Conservation (phyloP, 2,888 invertebrate species). For the Plemyria rubiginata region DNA sequence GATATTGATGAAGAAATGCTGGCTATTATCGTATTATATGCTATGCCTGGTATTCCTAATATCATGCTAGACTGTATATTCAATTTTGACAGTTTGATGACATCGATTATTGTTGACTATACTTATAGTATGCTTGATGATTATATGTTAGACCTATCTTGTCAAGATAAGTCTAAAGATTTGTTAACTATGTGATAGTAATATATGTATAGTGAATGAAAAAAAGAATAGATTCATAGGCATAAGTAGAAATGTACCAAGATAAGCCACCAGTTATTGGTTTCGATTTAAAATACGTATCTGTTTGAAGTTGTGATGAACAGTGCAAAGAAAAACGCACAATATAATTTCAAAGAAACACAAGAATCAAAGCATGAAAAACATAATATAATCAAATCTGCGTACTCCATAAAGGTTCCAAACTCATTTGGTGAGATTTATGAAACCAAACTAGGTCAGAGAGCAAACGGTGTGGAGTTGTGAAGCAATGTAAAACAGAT, state of each 20-base stretch:
- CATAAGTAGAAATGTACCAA: no score
- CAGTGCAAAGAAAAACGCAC: constrained; percentile 3
- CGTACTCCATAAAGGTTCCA: constrained; percentile 30
- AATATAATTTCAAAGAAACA: constrained; percentile 10
- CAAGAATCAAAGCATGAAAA: constrained; percentile 6
- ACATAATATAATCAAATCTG: constrained; percentile 27
- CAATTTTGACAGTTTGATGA: neutral
- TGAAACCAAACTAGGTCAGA: constrained; percentile 34
- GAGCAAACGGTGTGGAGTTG: constrained; percentile 25
- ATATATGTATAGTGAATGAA: neutral
- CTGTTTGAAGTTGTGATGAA: constrained; percentile 8
- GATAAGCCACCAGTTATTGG: neutral
- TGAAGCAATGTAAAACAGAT: constrained; percentile 38
- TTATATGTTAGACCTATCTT: neutral
- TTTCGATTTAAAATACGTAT: neutral
- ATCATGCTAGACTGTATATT: neutral
- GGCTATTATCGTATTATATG: neutral
- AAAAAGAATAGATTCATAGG: neutral
- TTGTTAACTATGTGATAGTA: neutral
- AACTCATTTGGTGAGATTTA: constrained; percentile 22
- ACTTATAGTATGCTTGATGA: neutral
- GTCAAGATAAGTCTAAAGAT: neutral
- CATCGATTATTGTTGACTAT: no score
- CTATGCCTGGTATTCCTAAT: neutral
- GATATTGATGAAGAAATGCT: constrained; percentile 1